Conservation (phyloP, 1,140 invertebrate species). For the Ceratina australensis region DNA sequence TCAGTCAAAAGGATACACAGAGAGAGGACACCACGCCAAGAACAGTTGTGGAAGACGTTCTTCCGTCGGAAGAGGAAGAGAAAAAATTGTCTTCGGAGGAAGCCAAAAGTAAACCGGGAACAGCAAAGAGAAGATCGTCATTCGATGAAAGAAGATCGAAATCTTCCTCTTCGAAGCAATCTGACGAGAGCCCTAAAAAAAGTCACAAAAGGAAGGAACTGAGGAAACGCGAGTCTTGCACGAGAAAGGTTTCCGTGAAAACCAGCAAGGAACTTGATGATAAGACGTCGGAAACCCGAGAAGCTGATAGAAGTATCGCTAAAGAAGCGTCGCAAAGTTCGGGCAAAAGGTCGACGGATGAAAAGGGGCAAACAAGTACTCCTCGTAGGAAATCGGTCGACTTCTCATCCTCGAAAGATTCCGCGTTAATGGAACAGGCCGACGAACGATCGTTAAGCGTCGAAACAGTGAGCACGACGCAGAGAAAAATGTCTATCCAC, state of each 20-base stretch:
- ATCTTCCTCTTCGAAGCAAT: constrained; percentile 26
- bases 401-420: constrained; percentile 49
- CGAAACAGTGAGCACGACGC: constrained; percentile 19
- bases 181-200: constrained; percentile 31
- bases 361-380: constrained; percentile 60
- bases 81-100: constrained; percentile 1
- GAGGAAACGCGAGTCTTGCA: not conserved
- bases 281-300: constrained; percentile 24
- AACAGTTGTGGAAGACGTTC: constrained; percentile 13
- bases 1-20: not conserved
- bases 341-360: constrained; percentile 25
- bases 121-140: not conserved
- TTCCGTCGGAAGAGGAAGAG: constrained; percentile 16
- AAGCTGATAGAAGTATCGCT: constrained; percentile 52
- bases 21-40: not conserved
- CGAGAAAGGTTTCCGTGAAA: constrained; percentile 8
- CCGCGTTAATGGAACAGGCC: constrained; percentile 23
- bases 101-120: not conserved
- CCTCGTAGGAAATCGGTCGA: constrained; percentile 72
- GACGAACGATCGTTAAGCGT: constrained; percentile 17
- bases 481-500: constrained; percentile 15
- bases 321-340: constrained; percentile 10
- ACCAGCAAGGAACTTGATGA: not conserved
- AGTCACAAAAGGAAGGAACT: constrained; percentile 18
- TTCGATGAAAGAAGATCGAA: constrained; percentile 38